Evolutionary conservation across 1,140 invertebrate species (phyloP), one percentile per base, ranked within the genome.

Genomic region (Drosophila arizonae): DNA sequence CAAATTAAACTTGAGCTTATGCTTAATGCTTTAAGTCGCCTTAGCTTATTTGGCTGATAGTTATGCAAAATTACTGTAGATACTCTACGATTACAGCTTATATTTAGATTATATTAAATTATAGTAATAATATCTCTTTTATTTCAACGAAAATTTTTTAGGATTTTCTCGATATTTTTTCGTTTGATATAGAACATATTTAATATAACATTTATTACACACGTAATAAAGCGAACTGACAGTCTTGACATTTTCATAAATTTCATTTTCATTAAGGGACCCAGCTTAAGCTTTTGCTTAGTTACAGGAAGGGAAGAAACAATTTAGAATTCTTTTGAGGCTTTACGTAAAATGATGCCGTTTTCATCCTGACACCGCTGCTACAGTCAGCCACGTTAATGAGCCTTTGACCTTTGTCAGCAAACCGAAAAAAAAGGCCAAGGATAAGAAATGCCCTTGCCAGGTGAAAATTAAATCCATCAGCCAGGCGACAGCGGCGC

Each of bases 331-430:
- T 33, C 33, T 51, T 56, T 41, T 45, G 3, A 43, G 33, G n/a
- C 5, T 11, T 30, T 72, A 41, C 60, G 56, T 54, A 56, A 75
- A 56, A 64, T 60, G 41, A 30, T 56, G 3, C 17, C 15, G 41
- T 41, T 60, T 33, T 33, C 33, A 33, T 33, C 33, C 6, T 33
- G 33, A 9, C 33, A 6, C 24, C 15, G 33, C 41, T 60, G 39
- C 33, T 9, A 6, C 4, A 50, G 4, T 2, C 60, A 15, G 11
- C 11, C 66, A 21, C 21, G 61, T 70, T 77, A 77, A 77, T 77
- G 75, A 77, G 71, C 65, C 51, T 56, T 46, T 71, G 76, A 77
- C 76, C 72, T 65, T 75, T 62, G 41, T 77, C 72, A 75, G 45
- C 9, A 36, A 10, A 46, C 54, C 51, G 21, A 45, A 71, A 56